phyloP scores from a whole-genome alignment of 1,140 invertebrate genomes.

The Spodoptera litura region DNA sequence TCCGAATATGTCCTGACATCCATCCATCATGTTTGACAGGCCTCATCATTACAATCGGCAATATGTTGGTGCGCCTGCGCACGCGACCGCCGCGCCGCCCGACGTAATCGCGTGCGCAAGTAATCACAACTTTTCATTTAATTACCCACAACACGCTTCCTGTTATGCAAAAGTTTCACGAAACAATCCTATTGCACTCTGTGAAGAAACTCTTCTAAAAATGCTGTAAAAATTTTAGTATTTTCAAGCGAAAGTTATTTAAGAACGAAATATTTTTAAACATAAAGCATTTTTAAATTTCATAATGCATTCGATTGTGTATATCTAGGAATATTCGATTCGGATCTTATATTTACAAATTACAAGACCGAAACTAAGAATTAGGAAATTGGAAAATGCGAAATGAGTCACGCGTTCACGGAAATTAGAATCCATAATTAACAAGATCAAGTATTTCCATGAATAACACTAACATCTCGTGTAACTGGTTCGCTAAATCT shows the following conservation, averaged over 20 bases:
- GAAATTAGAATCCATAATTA: too few relatives aligned
- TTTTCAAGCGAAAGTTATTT: constrained; percentile 1
- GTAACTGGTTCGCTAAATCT: too few relatives aligned
- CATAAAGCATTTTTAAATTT: too few relatives aligned
- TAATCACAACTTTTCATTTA: constrained; percentile 40
- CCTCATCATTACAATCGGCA: not conserved
- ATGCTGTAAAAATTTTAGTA: not conserved
- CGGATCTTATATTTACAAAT: too few relatives aligned
- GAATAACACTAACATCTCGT: too few relatives aligned
- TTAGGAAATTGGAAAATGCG: too few relatives aligned
- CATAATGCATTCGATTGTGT: too few relatives aligned
- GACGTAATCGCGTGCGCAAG: constrained; percentile 1
- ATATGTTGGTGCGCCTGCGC: not conserved
- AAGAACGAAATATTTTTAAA: not conserved
- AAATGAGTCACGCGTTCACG: too few relatives aligned
- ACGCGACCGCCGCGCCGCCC: not conserved
- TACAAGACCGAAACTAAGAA: too few relatives aligned
- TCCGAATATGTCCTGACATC: not conserved
- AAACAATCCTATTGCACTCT: constrained; percentile 7
- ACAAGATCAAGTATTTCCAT: too few relatives aligned
- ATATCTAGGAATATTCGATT: too few relatives aligned
- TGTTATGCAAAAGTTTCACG: constrained; percentile 37
- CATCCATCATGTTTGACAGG: constrained; percentile 5
- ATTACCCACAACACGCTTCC: constrained; percentile 25
- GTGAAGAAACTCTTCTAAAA: not conserved